Percentiles rank a stretch among this genome's conserved stretches.
phyloP scores from a whole-genome alignment of 1,140 invertebrate species.

The Agrilus planipennis region DNA sequence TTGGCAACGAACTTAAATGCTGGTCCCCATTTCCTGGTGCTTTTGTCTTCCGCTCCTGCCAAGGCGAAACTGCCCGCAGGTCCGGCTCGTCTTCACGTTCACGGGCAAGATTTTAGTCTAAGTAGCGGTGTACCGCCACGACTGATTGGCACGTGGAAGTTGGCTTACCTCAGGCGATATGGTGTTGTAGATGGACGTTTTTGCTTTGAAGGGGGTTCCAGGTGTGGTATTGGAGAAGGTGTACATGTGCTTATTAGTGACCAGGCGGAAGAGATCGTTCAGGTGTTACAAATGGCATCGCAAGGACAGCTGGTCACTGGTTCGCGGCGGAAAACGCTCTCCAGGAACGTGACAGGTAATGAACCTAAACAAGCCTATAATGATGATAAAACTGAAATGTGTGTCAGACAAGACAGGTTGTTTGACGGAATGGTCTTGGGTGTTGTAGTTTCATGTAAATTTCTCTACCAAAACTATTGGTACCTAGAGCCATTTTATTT shows the following conservation, averaged over 20 bases:
- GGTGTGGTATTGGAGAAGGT: slow-evolving; percentile 73
- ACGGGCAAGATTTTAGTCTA: slow-evolving; percentile 67
- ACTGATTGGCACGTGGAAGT: slow-evolving; percentile 29
- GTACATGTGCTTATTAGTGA: slow-evolving; percentile 67
- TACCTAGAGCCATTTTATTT: too few relatives aligned
- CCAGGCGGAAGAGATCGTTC: slow-evolving; percentile 60
- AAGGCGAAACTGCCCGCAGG: slow-evolving; percentile 60
- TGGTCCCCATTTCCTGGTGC: slow-evolving; percentile 68
- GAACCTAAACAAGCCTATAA: too few relatives aligned
- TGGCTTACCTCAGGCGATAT: slow-evolving; percentile 51
- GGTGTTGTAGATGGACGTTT: slow-evolving; percentile 78
- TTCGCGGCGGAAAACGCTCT: slow-evolving; percentile 41
- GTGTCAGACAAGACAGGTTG: too few relatives aligned
- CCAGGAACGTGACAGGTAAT: slow-evolving; percentile 42
- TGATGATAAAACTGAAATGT: too few relatives aligned
- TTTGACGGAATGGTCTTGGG: too few relatives aligned
- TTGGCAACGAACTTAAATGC: slow-evolving; percentile 70
- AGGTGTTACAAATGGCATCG: slow-evolving; percentile 60
- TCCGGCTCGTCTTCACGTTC: slow-evolving; percentile 66
- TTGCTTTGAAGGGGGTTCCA: slow-evolving; percentile 83
- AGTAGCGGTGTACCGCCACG: slow-evolving; percentile 66
- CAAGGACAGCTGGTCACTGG: slow-evolving; percentile 53
- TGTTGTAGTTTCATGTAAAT: too few relatives aligned
- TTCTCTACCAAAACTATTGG: too few relatives aligned
- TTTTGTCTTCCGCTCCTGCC: slow-evolving; percentile 60